Evolutionary conservation across 2,113 vertebrate species (phyloP).

Genomic region (Peromyscus maniculatus): DNA sequence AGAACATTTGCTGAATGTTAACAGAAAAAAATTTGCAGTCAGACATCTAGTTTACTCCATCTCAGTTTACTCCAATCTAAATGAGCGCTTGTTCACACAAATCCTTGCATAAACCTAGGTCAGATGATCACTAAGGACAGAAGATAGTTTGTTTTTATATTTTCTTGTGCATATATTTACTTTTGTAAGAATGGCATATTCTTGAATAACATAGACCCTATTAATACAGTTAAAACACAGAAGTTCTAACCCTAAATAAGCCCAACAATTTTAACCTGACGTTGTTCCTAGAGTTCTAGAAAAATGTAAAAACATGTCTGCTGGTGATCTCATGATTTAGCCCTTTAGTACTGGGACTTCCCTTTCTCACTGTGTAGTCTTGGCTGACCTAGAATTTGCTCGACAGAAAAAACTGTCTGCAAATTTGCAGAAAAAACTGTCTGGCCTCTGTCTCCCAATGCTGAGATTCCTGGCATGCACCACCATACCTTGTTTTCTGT

Average conservation of each 20-base stretch:
- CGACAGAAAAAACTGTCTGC: not conserved
- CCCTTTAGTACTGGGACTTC: not conserved
- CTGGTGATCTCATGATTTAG: not conserved
- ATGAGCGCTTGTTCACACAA: not conserved
- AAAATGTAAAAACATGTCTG: not conserved
- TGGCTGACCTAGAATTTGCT: not conserved
- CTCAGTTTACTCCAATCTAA: not conserved
- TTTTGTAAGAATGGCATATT: slow-evolving; percentile 1
- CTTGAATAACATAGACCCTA: not conserved
- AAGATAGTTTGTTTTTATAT: not conserved
- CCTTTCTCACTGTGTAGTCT: not conserved
- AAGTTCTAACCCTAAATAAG: slow-evolving; percentile 10
- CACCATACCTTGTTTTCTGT: not conserved
- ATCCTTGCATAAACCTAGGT: not conserved
- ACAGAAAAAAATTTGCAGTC: not conserved
- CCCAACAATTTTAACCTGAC: too few species aligned
- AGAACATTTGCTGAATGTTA: not conserved
- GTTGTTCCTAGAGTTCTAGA: not conserved
- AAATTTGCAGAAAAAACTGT: too few species aligned
- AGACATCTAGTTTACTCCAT: not conserved
- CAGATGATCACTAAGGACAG: slow-evolving; percentile 7
- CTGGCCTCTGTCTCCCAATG: not conserved
- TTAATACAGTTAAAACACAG: not conserved
- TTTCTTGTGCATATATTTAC: not conserved
- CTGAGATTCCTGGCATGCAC: not conserved